Percentiles rank a stretch among this genome's conserved stretches.
These are phyloP conservation scores for Trichoplusia ni DNA, from an alignment of 1,140 invertebrate genomes.

Conservation along the genomic window DNA sequence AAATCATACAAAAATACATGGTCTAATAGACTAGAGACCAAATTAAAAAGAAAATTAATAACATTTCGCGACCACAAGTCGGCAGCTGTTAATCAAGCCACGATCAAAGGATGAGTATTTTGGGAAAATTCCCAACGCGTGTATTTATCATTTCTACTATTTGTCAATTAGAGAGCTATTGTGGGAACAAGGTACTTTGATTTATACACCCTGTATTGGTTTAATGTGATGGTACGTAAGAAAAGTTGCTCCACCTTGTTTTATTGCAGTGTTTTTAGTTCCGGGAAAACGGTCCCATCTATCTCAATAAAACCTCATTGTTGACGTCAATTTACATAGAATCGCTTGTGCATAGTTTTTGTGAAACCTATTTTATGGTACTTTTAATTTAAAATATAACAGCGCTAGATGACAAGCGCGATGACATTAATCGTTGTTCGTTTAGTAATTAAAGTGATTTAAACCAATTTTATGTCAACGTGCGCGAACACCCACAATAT, in stretches of 20 bases:
- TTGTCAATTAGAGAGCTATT: conserved; percentile 80
- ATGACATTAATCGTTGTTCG: conserved; percentile 21
- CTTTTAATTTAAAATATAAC: conserved; percentile 24
- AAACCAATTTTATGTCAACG: conserved; percentile 12
- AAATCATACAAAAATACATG: conserved; percentile 69
- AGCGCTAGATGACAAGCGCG: conserved; percentile 1
- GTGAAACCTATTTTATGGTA: conserved; percentile 11
- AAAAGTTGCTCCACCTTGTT: conserved; percentile 33
- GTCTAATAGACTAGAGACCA: conserved; percentile 53
- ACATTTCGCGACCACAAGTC: conserved; percentile 61
- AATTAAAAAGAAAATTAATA: conserved; percentile 80
- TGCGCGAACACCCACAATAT: too few relatives aligned
- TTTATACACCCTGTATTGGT: conserved; percentile 63
- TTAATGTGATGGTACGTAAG: conserved; percentile 39
- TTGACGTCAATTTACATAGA: conserved; percentile 23
- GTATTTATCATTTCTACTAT: conserved; percentile 81
- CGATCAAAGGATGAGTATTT: conserved; percentile 78
- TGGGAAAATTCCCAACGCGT: conserved; percentile 66
- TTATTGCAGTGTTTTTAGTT: conserved; percentile 35
- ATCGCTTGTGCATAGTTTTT: not conserved
- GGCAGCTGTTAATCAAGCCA: conserved; percentile 72
- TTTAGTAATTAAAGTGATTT: conserved; percentile 27
- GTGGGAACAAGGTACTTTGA: conserved; percentile 74
- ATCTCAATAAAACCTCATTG: conserved; percentile 36
- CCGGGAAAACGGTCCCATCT: conserved; percentile 23